These are phyloP conservation scores for Sebastes oblongus DNA, from an alignment of 2,797 vertebrate species.

Conservation along the genomic window DNA sequence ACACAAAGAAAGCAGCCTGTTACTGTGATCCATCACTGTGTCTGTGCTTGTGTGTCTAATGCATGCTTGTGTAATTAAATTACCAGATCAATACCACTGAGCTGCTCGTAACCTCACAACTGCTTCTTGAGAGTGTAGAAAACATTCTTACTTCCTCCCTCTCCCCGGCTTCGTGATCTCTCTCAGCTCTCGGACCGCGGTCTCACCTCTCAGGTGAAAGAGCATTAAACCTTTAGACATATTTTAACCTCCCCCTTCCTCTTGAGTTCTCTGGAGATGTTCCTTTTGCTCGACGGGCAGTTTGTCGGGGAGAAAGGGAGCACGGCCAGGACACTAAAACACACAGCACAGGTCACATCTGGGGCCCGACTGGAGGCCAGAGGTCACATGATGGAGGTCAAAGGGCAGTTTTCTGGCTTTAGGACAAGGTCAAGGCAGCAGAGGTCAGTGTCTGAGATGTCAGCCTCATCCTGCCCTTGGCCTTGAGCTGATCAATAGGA, in stretches of 20 bases:
- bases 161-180: neutral
- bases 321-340: slow-evolving; percentile 35
- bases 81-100: slow-evolving; percentile 88
- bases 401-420: slow-evolving; percentile 82
- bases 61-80: slow-evolving; percentile 86
- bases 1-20: slow-evolving; percentile 12
- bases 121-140: slow-evolving; percentile 81
- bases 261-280: slow-evolving; percentile 31
- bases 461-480: slow-evolving; percentile 86
- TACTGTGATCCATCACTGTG: slow-evolving; percentile 40
- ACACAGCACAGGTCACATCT: slow-evolving; percentile 57
- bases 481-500: slow-evolving; percentile 90
- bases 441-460: slow-evolving; percentile 83
- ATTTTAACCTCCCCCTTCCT: slow-evolving; percentile 86
- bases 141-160: slow-evolving; percentile 59
- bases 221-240: slow-evolving; percentile 90
- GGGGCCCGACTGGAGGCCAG: slow-evolving; percentile 21
- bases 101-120: slow-evolving; percentile 81
- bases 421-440: slow-evolving; percentile 90
- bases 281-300: slow-evolving; percentile 11
- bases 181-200: neutral
- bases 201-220: slow-evolving; percentile 81
- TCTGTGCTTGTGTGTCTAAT: slow-evolving; percentile 43
- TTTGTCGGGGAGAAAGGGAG: slow-evolving; percentile 12
- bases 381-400: slow-evolving; percentile 75